phyloP scores from a whole-genome alignment of 2,797 vertebrate species.

The Pseudotriccus pelzelni region DNA sequence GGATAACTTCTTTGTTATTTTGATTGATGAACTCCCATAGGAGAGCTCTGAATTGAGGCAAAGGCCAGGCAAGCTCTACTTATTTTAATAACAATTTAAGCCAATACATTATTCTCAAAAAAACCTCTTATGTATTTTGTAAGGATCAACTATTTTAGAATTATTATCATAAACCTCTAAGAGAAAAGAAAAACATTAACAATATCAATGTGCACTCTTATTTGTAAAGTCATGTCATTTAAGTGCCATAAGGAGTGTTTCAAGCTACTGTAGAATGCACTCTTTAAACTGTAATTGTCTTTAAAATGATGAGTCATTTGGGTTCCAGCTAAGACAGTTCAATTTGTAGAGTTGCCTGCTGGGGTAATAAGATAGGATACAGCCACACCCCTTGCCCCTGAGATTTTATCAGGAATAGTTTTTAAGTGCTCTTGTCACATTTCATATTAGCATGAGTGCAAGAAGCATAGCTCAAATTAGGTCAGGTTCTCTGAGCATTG shows the following conservation, averaged over 20 bases:
- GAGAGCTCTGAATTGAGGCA: not conserved
- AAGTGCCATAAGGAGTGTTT: not conserved
- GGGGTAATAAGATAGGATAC: not conserved
- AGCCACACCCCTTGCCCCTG: not conserved
- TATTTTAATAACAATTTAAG: not conserved
- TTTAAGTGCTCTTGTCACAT: constrained; percentile 24
- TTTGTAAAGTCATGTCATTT: not conserved
- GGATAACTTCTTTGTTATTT: not conserved
- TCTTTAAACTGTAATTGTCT: not conserved
- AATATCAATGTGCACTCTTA: not conserved
- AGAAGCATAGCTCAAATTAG: not conserved
- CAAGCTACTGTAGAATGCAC: not conserved
- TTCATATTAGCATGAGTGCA: not conserved
- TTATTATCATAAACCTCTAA: not conserved
- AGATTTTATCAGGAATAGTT: not conserved
- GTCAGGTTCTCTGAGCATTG: not conserved
- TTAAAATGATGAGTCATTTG: constrained; percentile 16
- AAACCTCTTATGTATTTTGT: not conserved
- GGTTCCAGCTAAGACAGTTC: not conserved
- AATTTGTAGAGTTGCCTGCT: not conserved
- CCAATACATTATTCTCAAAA: not conserved
- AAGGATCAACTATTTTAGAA: not conserved
- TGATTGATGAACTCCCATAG: not conserved
- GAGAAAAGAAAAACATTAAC: not conserved
- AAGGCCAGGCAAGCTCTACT: not conserved